Evolutionary conservation across 2,888 invertebrate species (phyloP), one percentile per base, ranked within the genome.

Genomic region (Protodeltote pygarga): DNA sequence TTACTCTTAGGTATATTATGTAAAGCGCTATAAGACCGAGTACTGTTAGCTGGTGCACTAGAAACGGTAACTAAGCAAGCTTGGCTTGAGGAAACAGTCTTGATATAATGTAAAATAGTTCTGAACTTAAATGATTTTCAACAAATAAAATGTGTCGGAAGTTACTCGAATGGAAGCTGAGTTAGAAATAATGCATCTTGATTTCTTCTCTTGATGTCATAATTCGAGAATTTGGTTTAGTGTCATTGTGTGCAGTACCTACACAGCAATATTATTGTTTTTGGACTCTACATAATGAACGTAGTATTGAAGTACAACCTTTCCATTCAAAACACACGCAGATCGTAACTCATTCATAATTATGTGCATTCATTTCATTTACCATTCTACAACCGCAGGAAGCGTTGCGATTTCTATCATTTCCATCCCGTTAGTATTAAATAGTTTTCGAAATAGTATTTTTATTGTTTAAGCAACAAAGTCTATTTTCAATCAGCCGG

Each of bases 401-500:
- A 85, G 78, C 75, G 70, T 71, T 75, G 75, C 75, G 87, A 87
- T 87, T 85, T 82, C 82, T 79, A 89, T 85, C 84, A 81, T 73
- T 63, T 68, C 67, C 71, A 73, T 73, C 73, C 76, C 73, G 72
- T 71, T 71, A 70, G 61, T 54, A 66, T 59, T 44, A 50, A 42
- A 59, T 52, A 54, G 48, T 57, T n/a, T n/a, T n/a, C n/a, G 41
- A 60, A 45, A 44, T 40, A 40, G 40, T 32, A n/a, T n/a, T 58
- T 64, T 71, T 75, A 65, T 66, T 33, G 10, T 17, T 17, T 23
- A 40, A 9, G 44, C 14, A 31, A 67, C 73, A 79, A 65, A 71
- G 80, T 71, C 61, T 63, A 77, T 57, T 72, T 71, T 72, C 41
- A 45, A 49, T 54, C 40, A 52, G 55, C 51, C 45, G 21, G 40